phyloP scores from a whole-genome alignment of 2,888 invertebrate genomes.

The Oligia strigilis region DNA sequence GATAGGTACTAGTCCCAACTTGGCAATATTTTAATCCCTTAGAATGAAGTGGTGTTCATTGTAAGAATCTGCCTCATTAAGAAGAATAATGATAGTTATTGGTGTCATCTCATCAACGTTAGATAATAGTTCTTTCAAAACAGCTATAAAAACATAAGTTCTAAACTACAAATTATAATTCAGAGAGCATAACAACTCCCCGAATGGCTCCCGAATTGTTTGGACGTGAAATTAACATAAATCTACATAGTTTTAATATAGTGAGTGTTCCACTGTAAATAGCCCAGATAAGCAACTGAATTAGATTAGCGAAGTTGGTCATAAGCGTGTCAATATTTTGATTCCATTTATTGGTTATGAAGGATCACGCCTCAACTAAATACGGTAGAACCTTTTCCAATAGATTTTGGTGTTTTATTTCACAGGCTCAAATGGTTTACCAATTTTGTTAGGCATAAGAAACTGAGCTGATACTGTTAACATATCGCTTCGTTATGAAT shows the following conservation, averaged over 20 bases:
- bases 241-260: constrained; percentile 59
- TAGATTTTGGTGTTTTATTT: constrained; percentile 23
- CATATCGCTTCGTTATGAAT: background rate
- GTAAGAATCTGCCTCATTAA: background rate
- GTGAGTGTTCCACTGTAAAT: constrained; percentile 45
- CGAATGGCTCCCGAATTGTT: constrained; percentile 29
- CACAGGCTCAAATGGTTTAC: constrained; percentile 5
- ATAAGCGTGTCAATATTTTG: constrained; percentile 51
- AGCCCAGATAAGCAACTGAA: constrained; percentile 42
- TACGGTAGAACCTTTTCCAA: constrained; percentile 38
- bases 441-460: constrained; percentile 29
- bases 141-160: background rate
- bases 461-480: background rate
- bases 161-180: constrained; percentile 33
- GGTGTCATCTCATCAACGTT: background rate
- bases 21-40: background rate
- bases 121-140: background rate
- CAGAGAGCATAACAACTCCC: constrained; percentile 32
- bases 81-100: background rate
- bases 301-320: constrained; percentile 49
- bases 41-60: background rate
- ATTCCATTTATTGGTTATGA: constrained; percentile 39
- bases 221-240: constrained; percentile 53
- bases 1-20: background rate
- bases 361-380: constrained; percentile 15